Conservation (phyloP, 2,797 vertebrate genomes). For the Buphagus erythrorhynchus region DNA sequence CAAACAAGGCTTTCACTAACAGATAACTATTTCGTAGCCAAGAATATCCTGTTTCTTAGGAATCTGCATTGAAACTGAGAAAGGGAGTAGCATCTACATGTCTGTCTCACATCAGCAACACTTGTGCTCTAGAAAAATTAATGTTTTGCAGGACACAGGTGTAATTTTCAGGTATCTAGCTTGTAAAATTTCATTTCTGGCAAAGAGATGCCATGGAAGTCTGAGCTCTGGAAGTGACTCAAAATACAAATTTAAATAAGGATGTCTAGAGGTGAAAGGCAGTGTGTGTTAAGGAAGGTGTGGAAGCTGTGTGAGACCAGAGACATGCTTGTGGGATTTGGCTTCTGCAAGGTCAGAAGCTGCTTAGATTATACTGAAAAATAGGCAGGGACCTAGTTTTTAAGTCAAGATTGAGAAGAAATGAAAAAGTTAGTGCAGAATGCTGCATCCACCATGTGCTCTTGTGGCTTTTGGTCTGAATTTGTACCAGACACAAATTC, state of each 20-base stretch:
- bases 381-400: neutral
- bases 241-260: neutral
- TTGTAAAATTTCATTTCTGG: neutral
- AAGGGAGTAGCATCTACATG: neutral
- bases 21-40: neutral
- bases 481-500: neutral
- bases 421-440: neutral
- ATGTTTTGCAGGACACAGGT: neutral
- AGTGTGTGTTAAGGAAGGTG: neutral
- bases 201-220: neutral
- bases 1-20: slow-evolving; percentile 37
- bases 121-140: neutral
- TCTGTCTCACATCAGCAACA: neutral
- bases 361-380: neutral
- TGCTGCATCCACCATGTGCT: rapidly evolving
- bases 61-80: neutral
- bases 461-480: neutral
- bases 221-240: neutral
- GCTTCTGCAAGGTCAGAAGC: neutral
- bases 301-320: neutral
- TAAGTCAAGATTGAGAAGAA: neutral
- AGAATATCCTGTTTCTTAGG: neutral
- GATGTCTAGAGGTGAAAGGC: neutral
- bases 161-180: neutral
- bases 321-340: neutral